Base-by-base conservation (phyloP, 2,888 invertebrate species). In the Barypeithes pellucidus region DNA sequence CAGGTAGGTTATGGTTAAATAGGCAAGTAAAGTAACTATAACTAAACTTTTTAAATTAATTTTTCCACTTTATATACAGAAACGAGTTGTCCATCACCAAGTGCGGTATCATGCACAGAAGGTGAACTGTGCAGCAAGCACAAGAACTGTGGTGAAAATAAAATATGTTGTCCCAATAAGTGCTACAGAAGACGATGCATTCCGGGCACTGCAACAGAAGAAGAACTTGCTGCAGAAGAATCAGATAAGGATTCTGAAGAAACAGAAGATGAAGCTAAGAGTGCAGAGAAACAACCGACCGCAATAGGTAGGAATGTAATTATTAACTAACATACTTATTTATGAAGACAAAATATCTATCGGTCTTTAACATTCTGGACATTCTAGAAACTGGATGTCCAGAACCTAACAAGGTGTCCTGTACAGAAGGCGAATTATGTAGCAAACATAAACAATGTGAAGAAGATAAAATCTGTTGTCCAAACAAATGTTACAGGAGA, bases 101-200 rank as follows among this genome's bases (percentile, higher is more conserved):
- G 22, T 22, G 60, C 60, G 24, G 45, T 76, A 18, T 66, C 75
- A 12, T 76, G 76, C 39, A 47, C 41, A 12, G 72, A 67, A 43
- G 75, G 73, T 16, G 70, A 69, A 11, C 43, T 72, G 14, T 76
- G 76, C 39, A 75, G 59, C 18, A 76, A 76, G 57, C 76, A 76
- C 70, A 73, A 50, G 36, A 57, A 76, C 45, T 74, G 73, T 61
- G 69, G 66, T 0, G 22, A 43, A 16, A 60, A 63, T 29, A 39
- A 67, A 54, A 76, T 76, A 47, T 76, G 76, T 33, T 76, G 76
- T 43, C 70, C 76, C 1, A 76, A 76, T 29, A 76, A 76, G 73
- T 76, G 76, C 36, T 76, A 76, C 52, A 50, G 75, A 67, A 76
- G 45, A 66, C 67, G 67, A 39, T 76, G 76, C 59, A 70, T 62